phyloP scores from a whole-genome alignment of 2,113 vertebrate species.

The Sylvia atricapilla region DNA sequence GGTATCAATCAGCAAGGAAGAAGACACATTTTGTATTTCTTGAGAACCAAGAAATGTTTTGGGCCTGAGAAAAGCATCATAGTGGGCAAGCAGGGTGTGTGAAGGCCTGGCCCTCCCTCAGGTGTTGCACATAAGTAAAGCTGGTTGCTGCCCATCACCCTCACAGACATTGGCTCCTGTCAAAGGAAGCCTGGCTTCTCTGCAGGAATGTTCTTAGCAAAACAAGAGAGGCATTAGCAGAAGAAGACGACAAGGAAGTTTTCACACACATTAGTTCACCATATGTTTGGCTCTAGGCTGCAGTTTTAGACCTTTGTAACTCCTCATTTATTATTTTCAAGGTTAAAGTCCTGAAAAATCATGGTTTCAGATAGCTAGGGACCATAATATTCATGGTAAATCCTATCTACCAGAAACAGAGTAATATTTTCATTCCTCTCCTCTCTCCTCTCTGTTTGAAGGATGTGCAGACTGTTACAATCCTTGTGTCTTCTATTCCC shows the following conservation, averaged over 20 bases:
- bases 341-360: not conserved
- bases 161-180: not conserved
- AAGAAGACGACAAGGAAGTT: not conserved
- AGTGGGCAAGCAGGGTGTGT: not conserved
- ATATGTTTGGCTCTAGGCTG: constrained; percentile 31
- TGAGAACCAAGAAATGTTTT: not conserved
- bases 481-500: not conserved
- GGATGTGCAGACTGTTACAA: not conserved
- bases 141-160: not conserved
- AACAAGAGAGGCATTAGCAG: not conserved
- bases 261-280: constrained; percentile 20
- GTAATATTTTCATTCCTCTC: not conserved
- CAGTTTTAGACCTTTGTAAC: constrained; percentile 6
- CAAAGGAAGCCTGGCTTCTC: not conserved
- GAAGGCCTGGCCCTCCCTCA: not conserved
- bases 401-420: not conserved
- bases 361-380: not conserved
- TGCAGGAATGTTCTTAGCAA: not conserved
- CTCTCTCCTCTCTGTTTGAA: not conserved
- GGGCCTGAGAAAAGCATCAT: not conserved
- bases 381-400: not conserved
- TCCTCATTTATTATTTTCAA: constrained; percentile 38
- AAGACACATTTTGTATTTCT: not conserved
- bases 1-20: not conserved
- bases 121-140: not conserved